phyloP scores from a whole-genome alignment of 2,888 invertebrate species.

The Heliconius ethilla region DNA sequence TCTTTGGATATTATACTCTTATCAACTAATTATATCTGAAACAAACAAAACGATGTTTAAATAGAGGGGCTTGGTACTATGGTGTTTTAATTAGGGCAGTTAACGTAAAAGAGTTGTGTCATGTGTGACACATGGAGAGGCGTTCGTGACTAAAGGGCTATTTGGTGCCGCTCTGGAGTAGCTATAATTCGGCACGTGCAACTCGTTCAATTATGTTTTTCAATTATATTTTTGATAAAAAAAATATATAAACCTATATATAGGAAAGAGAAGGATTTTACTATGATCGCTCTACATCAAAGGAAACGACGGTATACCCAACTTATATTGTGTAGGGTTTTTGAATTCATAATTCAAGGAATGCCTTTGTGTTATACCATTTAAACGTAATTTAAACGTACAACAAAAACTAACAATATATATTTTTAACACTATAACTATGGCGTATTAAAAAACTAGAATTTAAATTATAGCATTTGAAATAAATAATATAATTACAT shows the following conservation, averaged over 20 bases:
- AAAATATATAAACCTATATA: not conserved
- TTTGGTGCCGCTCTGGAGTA: slow-evolving; percentile 45
- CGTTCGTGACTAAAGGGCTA: slow-evolving; percentile 47
- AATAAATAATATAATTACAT: not conserved
- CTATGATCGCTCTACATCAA: not conserved
- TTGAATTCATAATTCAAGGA: not conserved
- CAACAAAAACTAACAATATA: not conserved
- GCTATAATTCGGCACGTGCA: slow-evolving; percentile 39
- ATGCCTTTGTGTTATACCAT: not conserved
- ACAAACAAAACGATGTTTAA: slow-evolving; percentile 56
- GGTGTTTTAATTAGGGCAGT: slow-evolving; percentile 42
- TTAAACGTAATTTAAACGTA: not conserved
- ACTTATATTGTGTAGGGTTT: not conserved
- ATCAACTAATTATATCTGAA: slow-evolving; percentile 72
- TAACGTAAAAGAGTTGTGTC: slow-evolving; percentile 45
- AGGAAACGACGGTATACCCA: not conserved
- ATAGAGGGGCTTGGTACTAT: slow-evolving; percentile 25
- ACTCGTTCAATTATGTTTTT: slow-evolving; percentile 30
- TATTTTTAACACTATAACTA: not conserved
- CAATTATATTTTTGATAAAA: not conserved
- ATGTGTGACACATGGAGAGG: slow-evolving; percentile 40
- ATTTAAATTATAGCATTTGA: not conserved
- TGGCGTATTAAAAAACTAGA: not conserved
- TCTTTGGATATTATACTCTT: slow-evolving; percentile 72
- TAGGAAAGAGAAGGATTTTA: not conserved